Base-by-base conservation (phyloP, 1,140 invertebrate genomes). In the Heliconius congener region DNA sequence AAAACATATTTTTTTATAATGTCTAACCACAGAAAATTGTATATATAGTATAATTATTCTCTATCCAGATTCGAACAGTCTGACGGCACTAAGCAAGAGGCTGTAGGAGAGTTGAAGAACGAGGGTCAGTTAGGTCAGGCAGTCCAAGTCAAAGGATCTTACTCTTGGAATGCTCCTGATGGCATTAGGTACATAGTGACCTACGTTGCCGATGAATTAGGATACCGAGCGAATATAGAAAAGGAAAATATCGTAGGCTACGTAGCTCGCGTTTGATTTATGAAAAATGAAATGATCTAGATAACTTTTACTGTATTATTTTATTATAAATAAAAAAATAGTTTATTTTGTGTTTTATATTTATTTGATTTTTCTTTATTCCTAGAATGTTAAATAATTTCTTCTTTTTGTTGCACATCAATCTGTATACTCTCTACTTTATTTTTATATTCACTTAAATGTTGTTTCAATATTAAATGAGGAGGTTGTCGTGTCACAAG, bases 171-270 rank as follows among this genome's bases (percentile, higher is more conserved):
- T 30, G 79, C 79, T 23, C 79, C 79, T 19, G 74, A 81, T 66
- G 79, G 75, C 9, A 52, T 39, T 6, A 74, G 39, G 19, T 78
- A 74, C 34, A 74, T 60, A 8, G 76, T 77, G 8, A 77, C 42
- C 23, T 81, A 78, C 34, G 60, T 71, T 23, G 74, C 30, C 42
- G 77, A 76, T 71, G 77, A 76, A 76, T 71, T 79, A 6, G 78
- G 71, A 76, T 79, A 60, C 79, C 66, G 75, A 37, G 52, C 79
- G 50, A 83, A 79, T 60, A 80, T 81, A 77, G 76, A 81, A 81
- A 79, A 81, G 78, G 78, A 74, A 76, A 46, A 52, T 34, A 73
- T 50, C 42, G 42, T 73, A 50, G 39, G 72, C 18, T 73, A 50
- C 13, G 60, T 66, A 66, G 60, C 60, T 6, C 60, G 60, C 23